A percentile compares a stretch with the other conserved stretches of the same genome.
These are phyloP conservation scores for Melopsittacus undulatus DNA, from an alignment of 2,797 vertebrate species.

Conservation along the genomic window DNA sequence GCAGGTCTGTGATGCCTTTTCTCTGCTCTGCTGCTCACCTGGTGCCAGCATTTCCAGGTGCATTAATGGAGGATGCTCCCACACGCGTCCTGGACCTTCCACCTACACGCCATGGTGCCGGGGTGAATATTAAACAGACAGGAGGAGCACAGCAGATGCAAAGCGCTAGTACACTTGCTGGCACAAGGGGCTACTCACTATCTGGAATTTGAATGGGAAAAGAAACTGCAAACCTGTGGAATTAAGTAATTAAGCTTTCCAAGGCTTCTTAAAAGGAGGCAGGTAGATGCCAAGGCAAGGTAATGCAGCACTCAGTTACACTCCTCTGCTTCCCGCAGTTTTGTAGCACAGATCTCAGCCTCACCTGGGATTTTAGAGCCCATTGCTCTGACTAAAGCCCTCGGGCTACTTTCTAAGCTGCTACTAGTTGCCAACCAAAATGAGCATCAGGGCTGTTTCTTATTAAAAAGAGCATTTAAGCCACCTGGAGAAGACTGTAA, in stretches of 20 bases:
- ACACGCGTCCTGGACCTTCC: background rate
- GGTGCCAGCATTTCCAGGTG: conserved; percentile 42
- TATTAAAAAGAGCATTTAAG: background rate
- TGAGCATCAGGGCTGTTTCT: background rate
- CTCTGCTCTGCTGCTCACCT: conserved; percentile 13
- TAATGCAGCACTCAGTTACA: background rate
- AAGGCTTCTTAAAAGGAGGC: background rate
- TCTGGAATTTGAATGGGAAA: background rate
- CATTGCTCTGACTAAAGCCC: background rate
- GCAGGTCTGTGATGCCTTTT: background rate
- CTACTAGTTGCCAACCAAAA: conserved; percentile 22
- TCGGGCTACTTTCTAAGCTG: background rate
- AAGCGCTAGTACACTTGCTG: background rate
- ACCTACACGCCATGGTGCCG: accelerated
- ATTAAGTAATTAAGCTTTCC: background rate
- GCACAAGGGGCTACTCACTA: background rate
- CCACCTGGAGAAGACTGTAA: background rate
- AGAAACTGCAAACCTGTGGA: background rate
- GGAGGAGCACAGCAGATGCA: background rate
- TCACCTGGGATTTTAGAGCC: background rate
- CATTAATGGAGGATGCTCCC: conserved; percentile 16
- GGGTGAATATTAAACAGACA: conserved; percentile 50
- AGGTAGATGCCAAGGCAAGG: background rate
- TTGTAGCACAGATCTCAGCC: background rate
- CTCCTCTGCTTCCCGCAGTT: background rate